phyloP scores from a whole-genome alignment of 2,113 vertebrate species.

The Myrmecobius fasciatus region DNA sequence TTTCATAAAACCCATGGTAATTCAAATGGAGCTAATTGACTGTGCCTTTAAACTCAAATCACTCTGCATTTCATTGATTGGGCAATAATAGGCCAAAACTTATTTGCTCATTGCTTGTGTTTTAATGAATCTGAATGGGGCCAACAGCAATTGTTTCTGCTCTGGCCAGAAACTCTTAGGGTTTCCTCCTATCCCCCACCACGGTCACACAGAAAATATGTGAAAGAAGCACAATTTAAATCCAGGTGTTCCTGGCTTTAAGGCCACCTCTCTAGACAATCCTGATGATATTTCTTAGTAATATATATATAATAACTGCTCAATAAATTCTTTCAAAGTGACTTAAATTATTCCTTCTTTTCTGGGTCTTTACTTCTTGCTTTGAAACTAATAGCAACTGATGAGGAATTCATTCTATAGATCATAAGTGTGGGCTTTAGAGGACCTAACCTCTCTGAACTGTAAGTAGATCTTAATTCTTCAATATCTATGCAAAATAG shows the following conservation, averaged over 20 bases:
- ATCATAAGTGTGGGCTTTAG: conserved; percentile 35
- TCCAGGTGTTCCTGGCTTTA: not conserved
- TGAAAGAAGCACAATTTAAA: not conserved
- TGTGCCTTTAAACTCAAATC: no score
- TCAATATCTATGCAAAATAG: conserved; percentile 74
- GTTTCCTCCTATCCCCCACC: not conserved
- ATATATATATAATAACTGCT: not conserved
- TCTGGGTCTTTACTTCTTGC: conserved; percentile 43
- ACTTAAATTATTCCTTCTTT: conserved; percentile 11
- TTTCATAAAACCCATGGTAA: not conserved
- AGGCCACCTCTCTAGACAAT: not conserved
- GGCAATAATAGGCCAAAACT: not conserved
- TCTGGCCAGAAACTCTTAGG: not conserved
- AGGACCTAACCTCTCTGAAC: conserved; percentile 53
- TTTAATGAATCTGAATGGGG: not conserved
- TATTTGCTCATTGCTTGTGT: not conserved
- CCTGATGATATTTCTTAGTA: not conserved
- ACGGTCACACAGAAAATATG: not conserved
- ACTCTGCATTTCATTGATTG: not conserved
- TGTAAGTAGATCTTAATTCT: conserved; percentile 55
- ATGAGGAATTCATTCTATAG: conserved; percentile 28
- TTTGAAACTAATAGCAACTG: conserved; percentile 55
- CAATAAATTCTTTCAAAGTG: not conserved
- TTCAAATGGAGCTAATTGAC: not conserved
- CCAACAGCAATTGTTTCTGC: not conserved